Conservation (phyloP, 2,888 invertebrate genomes). For the Anthrax anthrax region DNA sequence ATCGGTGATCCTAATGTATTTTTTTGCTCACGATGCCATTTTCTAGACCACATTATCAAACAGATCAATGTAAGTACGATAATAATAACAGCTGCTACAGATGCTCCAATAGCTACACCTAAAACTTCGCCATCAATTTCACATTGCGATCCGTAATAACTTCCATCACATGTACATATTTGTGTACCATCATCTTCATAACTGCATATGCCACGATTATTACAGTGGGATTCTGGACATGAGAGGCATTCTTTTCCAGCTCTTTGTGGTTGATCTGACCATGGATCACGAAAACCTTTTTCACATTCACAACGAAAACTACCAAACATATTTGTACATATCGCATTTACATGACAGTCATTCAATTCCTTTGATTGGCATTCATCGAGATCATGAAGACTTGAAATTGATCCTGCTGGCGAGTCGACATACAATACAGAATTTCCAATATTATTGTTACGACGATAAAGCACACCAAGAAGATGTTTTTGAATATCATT, state of each 20-base stretch:
- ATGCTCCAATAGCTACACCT: conserved; percentile 81
- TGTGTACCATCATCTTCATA: conserved; percentile 47
- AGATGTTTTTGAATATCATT: conserved; percentile 72
- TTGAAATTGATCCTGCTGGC: conserved; percentile 63
- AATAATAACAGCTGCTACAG: conserved; percentile 75
- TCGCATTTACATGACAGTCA: conserved; percentile 68
- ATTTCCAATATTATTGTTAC: conserved; percentile 78
- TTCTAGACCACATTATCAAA: conserved; percentile 82
- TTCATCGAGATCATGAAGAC: conserved; percentile 69
- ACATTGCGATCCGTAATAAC: conserved; percentile 72
- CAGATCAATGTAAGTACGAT: conserved; percentile 76
- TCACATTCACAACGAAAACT: conserved; percentile 54
- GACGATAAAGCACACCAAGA: conserved; percentile 63
- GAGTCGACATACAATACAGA: conserved; percentile 75
- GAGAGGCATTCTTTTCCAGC: conserved; percentile 64
- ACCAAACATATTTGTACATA: conserved; percentile 72
- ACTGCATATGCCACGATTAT: conserved; percentile 70
- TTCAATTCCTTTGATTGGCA: conserved; percentile 68
- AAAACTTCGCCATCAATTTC: conserved; percentile 86
- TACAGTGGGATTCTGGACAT: conserved; percentile 66
- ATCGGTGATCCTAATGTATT: conserved; percentile 64
- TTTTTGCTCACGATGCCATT: conserved; percentile 83
- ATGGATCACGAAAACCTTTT: conserved; percentile 60
- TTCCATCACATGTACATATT: conserved; percentile 56
- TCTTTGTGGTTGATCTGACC: conserved; percentile 47